phyloP scores from a whole-genome alignment of 2,888 invertebrate genomes.

The Apoderus coryli region DNA sequence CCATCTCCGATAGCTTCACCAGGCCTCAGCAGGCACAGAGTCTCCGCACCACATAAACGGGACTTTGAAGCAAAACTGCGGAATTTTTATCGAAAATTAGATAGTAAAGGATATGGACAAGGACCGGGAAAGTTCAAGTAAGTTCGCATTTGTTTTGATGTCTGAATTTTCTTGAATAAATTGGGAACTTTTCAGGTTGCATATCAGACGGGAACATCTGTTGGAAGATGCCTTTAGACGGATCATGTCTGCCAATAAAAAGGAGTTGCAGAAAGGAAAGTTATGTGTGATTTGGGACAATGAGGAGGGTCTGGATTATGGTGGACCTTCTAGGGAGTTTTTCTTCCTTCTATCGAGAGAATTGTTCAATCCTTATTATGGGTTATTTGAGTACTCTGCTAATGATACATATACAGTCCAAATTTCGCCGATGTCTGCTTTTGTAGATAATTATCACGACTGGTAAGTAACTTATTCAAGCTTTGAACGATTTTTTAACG shows the following conservation, averaged over 20 bases:
- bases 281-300: slow-evolving; percentile 88
- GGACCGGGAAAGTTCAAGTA: slow-evolving; percentile 95
- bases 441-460: slow-evolving; percentile 93
- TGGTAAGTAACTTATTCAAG: slow-evolving; percentile 46
- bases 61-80: slow-evolving; percentile 92
- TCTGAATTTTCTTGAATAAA: slow-evolving; percentile 1
- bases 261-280: slow-evolving; percentile 88
- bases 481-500: slow-evolving; percentile 7
- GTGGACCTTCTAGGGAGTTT: slow-evolving; percentile 94
- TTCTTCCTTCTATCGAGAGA: slow-evolving; percentile 95
- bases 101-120: slow-evolving; percentile 93
- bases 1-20: slow-evolving; percentile 68
- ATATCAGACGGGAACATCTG: slow-evolving; percentile 83
- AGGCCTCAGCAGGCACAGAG: slow-evolving; percentile 59
- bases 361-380: slow-evolving; percentile 96
- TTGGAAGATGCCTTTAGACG: slow-evolving; percentile 92
- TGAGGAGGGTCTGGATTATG: slow-evolving; percentile 95
- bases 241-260: slow-evolving; percentile 92
- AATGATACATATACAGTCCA: slow-evolving; percentile 96
- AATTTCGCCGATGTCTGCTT: slow-evolving; percentile 89
- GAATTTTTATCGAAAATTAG: slow-evolving; percentile 87
- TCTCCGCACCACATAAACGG: slow-evolving; percentile 79
- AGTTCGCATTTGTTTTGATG: slow-evolving; percentile 27
- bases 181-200: slow-evolving; percentile 45
- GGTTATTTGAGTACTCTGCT: slow-evolving; percentile 94